phyloP scores from a whole-genome alignment of 2,113 vertebrate species.

The Myanophis thanlyinensis region DNA sequence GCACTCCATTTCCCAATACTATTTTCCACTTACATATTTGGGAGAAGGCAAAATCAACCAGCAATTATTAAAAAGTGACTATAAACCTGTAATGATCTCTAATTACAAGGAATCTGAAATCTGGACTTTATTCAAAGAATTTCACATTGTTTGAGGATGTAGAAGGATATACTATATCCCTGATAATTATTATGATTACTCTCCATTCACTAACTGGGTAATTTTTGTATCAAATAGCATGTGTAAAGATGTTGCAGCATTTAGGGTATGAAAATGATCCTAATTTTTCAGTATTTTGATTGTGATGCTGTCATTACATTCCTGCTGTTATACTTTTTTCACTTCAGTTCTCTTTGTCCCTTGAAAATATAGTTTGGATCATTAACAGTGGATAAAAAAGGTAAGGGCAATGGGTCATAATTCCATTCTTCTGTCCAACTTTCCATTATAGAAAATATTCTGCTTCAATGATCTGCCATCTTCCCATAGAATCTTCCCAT shows the following conservation, averaged over 20 bases:
- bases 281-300: neutral
- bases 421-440: neutral
- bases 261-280: neutral
- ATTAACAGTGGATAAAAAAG: neutral
- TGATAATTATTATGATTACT: neutral
- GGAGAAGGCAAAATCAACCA: neutral
- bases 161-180: neutral
- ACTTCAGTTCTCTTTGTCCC: neutral
- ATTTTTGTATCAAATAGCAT: neutral
- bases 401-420: neutral
- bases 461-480: neutral
- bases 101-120: neutral
- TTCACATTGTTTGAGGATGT: neutral
- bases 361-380: neutral
- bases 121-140: neutral
- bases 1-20: neutral
- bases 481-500: neutral
- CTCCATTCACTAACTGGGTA: neutral
- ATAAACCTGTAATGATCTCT: neutral
- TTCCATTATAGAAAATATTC: neutral
- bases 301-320: neutral
- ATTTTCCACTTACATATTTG: neutral
- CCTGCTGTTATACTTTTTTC: neutral
- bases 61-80: neutral
- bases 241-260: neutral